These are phyloP conservation scores for Trisateles emortualis DNA, from an alignment of 2,888 invertebrate genomes.

Conservation along the genomic window DNA sequence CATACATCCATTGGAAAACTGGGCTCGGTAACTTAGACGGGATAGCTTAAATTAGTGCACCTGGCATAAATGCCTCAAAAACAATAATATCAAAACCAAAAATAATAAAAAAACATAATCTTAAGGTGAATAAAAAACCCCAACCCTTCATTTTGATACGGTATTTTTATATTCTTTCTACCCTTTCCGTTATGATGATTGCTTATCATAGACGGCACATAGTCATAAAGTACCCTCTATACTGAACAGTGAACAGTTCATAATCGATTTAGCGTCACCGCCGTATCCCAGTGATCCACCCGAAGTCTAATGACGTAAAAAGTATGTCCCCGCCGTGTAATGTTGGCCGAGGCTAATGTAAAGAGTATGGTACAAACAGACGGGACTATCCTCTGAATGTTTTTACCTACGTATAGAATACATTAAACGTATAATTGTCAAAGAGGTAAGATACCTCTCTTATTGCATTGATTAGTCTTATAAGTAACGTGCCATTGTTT, in stretches of 20 bases:
- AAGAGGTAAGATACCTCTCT: too few species aligned
- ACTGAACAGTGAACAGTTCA: constrained; percentile 56
- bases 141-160: neutral
- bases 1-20: too few species aligned
- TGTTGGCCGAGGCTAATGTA: constrained; percentile 63
- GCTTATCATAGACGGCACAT: constrained; percentile 18
- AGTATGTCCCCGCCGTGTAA: constrained; percentile 81
- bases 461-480: too few species aligned
- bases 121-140: neutral
- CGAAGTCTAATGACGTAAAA: constrained; percentile 85
- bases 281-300: constrained; percentile 73
- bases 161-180: neutral
- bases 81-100: neutral
- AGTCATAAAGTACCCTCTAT: constrained; percentile 49
- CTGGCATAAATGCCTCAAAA: too few species aligned
- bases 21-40: too few species aligned
- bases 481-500: too few species aligned
- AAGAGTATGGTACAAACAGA: constrained; percentile 57
- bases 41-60: too few species aligned
- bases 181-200: constrained; percentile 3
- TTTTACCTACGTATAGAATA: too few species aligned
- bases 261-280: constrained; percentile 77
- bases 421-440: too few species aligned
- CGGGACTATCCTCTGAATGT: constrained; percentile 18
- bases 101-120: neutral